Conservation (phyloP, 2,113 vertebrate genomes). For the Parotia lawesii region DNA sequence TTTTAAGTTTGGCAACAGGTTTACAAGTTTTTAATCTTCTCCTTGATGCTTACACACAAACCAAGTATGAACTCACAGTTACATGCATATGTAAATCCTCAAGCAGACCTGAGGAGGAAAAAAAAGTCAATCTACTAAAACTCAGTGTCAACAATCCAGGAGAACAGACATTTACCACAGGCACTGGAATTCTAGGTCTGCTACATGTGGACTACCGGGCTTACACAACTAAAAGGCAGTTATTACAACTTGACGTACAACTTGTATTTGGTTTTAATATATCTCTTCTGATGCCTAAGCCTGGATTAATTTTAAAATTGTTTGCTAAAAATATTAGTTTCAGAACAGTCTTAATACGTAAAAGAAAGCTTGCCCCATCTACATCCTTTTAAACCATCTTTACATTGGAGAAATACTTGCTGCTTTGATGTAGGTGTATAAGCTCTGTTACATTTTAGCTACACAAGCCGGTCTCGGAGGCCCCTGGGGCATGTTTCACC, state of each 20-base stretch:
- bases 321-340: not conserved
- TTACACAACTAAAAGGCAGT: not conserved
- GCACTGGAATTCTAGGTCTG: not conserved
- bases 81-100: not conserved
- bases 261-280: not conserved
- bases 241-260: not conserved
- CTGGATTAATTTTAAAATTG: not conserved
- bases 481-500: not conserved
- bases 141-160: not conserved
- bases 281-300: not conserved
- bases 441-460: not conserved
- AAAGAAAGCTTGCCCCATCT: not conserved
- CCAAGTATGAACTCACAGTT: not conserved
- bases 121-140: not conserved
- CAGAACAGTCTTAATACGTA: not conserved
- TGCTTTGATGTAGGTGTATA: not conserved
- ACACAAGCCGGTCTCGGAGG: not conserved
- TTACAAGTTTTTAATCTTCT: not conserved
- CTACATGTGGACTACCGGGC: too few species aligned
- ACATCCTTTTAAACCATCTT: not conserved
- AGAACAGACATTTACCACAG: not conserved
- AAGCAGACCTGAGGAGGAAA: not conserved
- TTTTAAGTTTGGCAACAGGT: not conserved
- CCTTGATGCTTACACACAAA: not conserved
- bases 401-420: not conserved